phyloP scores from a whole-genome alignment of 2,797 vertebrate genomes.

The Glyptemys insculpta region DNA sequence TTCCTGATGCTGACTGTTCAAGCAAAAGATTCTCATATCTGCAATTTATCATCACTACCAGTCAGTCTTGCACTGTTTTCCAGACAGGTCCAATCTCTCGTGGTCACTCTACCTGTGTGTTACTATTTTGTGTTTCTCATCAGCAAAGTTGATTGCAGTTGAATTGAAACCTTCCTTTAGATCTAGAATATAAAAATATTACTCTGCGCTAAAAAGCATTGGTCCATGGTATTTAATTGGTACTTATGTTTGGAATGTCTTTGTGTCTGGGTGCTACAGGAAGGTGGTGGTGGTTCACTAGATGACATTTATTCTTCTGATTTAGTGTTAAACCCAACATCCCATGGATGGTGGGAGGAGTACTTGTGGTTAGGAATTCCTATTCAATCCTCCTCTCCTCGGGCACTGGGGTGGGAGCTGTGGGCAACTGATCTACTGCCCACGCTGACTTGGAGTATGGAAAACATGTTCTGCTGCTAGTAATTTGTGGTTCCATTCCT shows the following conservation, averaged over 20 bases:
- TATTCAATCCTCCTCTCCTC: neutral
- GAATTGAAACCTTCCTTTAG: neutral
- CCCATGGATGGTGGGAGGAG: neutral
- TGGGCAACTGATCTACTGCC: neutral
- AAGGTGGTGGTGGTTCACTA: neutral
- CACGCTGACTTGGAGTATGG: neutral
- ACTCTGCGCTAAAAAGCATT: neutral
- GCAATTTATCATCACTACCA: neutral
- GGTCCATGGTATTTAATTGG: neutral
- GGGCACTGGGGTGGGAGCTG: neutral
- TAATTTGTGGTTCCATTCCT: neutral
- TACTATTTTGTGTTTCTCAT: fast-evolving
- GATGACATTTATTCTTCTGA: slow-evolving; percentile 7
- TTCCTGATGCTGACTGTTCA: fast-evolving
- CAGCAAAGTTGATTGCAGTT: neutral
- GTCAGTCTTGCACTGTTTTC: slow-evolving; percentile 4
- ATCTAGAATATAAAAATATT: slow-evolving; percentile 1
- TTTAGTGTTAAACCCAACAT: neutral
- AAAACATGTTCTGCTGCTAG: neutral
- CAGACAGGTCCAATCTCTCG: neutral
- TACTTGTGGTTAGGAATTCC: neutral
- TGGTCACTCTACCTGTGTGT: neutral
- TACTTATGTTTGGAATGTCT: slow-evolving; percentile 6
- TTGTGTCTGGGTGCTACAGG: slow-evolving; percentile 50
- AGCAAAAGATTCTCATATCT: neutral